phyloP scores from a whole-genome alignment of 92 coral and sea anemone species.

The Metridium senile region DNA sequence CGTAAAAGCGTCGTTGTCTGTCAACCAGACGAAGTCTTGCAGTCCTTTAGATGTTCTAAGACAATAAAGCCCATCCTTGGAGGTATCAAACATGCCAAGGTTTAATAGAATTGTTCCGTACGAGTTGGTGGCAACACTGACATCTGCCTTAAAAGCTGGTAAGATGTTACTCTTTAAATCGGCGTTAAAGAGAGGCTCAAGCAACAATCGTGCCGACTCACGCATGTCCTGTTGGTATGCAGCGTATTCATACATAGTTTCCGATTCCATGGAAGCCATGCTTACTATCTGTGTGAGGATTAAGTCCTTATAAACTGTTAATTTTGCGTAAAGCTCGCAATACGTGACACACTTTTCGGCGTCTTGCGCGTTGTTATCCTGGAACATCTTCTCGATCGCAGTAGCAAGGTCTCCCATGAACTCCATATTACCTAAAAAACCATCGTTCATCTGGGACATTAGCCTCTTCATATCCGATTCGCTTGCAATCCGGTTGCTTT shows the following conservation, averaged over 20 bases:
- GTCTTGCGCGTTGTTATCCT: conserved; percentile 1
- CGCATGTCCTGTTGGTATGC: conserved; percentile 1
- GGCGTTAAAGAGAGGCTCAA: conserved; percentile 1
- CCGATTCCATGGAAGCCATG: conserved; percentile 6
- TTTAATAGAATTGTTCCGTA: not conserved
- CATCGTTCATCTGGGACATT: not conserved
- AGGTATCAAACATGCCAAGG: conserved; percentile 6
- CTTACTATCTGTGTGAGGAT: conserved; percentile 13
- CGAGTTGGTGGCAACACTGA: conserved; percentile 16
- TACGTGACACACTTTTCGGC: conserved; percentile 20
- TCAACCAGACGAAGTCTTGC: not conserved
- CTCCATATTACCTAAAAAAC: not conserved
- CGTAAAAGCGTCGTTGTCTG: not conserved
- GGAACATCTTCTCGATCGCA: not conserved
- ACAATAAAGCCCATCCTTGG: conserved; percentile 26
- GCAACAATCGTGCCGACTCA: not conserved
- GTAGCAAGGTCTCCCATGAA: conserved; percentile 13
- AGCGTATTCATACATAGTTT: not conserved
- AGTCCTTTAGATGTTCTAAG: not conserved
- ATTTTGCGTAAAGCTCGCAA: conserved; percentile 5
- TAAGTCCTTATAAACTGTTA: conserved; percentile 17
- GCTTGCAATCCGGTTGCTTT: not conserved
- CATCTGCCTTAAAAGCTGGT: conserved; percentile 35
- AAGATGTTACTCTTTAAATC: conserved; percentile 16
- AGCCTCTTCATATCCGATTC: not conserved